Evolutionary conservation across 2,113 vertebrate species (phyloP), one percentile per base, ranked within the genome.

Genomic region (Argyrosomus japonicus): DNA sequence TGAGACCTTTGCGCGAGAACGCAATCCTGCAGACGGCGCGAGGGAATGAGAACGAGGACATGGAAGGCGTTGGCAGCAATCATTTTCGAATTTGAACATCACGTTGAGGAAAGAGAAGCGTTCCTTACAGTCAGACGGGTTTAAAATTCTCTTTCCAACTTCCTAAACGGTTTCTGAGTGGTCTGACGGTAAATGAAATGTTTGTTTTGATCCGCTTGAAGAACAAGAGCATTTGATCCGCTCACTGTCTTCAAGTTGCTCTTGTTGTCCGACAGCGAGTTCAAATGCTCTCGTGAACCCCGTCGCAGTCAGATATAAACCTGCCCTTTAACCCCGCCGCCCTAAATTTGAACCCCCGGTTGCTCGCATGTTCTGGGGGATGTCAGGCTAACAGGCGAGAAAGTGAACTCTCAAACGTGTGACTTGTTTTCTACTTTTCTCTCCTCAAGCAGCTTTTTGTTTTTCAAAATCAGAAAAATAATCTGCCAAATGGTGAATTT

Each of bases 371-470:
- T 11, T 48, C 14, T 18, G 3, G 64, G 65, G 27, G 14, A 40
- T 43, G 32, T 67, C 23, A 3, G n/a, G 3, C 63, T 9, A 3
- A 32, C 48, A 32, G 50, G 50, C 25, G 29, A 32, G 29, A 5
- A 32, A 32, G 29, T 3, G 48, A 64, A 45, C n/a, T 51, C 7
- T 74, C n/a, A 1, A 1, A 15, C 17, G 3, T 13, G 71, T 69
- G 72, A 36, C 57, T 56, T 76, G 63, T 69, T 82, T 75, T 67
- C 62, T 81, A 81, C 53, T 21, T 19, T 36, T 8, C 48, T 57
- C 27, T 83, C 32, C 40, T 77, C 68, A 10, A 54, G 25, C 73
- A n/a, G 73, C 58, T 58, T 17, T 36, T 63, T 60, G 11, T 58
- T 61, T 29, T 17, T 54, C 15, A 48, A 45, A 81, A 57, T 79